A percentile compares a stretch with the other conserved stretches of the same genome.
Conservation (phyloP, 1,140 invertebrate genomes). For the Spodoptera litura region DNA sequence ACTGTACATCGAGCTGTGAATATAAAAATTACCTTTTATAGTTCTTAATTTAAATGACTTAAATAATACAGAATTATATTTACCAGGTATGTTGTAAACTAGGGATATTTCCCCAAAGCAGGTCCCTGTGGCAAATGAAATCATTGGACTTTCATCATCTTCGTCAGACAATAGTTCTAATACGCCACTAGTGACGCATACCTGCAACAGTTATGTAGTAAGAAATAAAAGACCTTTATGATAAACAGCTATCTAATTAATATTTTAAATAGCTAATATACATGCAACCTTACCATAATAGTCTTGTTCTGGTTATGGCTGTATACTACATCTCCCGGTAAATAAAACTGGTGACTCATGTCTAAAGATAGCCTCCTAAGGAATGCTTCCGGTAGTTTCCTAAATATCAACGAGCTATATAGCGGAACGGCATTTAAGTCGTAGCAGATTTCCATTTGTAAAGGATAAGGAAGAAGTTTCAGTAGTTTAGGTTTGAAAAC, state of each 20-base stretch:
- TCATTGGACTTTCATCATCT: constrained; percentile 84
- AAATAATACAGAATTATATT: neutral
- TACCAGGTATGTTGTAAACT: constrained; percentile 79
- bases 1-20: constrained; percentile 79
- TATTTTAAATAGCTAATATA: constrained; percentile 46
- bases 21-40: constrained; percentile 17
- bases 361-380: constrained; percentile 78
- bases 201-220: constrained; percentile 52
- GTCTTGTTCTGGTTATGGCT: constrained; percentile 81
- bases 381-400: constrained; percentile 80
- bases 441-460: constrained; percentile 82
- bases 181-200: constrained; percentile 81
- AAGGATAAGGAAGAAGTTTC: constrained; percentile 71
- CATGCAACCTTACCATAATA: constrained; percentile 72
- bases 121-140: constrained; percentile 83
- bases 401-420: constrained; percentile 81
- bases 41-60: neutral
- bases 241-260: constrained; percentile 27
- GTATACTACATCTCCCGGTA: constrained; percentile 81
- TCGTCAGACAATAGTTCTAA: constrained; percentile 82
- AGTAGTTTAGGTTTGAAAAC: constrained; percentile 78
- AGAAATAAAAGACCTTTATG: neutral
- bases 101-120: constrained; percentile 81
- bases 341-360: constrained; percentile 81
- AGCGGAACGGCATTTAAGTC: constrained; percentile 82